Percentiles rank a stretch among this genome's conserved stretches.
These are phyloP conservation scores for Mastomys coucha DNA, from an alignment of 2,113 vertebrate genomes.

Conservation along the genomic window DNA sequence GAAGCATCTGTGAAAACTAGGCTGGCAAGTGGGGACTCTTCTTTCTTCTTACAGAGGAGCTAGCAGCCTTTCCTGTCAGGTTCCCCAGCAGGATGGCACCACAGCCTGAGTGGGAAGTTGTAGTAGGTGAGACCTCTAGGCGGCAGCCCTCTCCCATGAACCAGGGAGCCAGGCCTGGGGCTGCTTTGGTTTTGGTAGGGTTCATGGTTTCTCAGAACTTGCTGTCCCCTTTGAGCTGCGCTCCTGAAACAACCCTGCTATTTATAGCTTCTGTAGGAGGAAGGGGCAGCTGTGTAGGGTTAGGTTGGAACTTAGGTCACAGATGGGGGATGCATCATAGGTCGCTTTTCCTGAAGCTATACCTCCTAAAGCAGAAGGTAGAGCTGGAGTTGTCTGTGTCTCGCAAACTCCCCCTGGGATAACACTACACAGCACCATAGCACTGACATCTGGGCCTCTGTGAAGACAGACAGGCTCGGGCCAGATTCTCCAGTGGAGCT, in stretches of 20 bases:
- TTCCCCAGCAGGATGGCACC: background rate
- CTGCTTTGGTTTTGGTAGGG: background rate
- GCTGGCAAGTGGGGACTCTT: background rate
- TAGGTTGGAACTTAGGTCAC: background rate
- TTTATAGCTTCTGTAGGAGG: background rate
- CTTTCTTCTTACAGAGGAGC: background rate
- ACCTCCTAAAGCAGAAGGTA: background rate
- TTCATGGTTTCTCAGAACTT: background rate
- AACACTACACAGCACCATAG: fast-evolving
- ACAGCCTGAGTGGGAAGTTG: background rate
- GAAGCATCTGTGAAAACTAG: background rate
- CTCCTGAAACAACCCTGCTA: background rate
- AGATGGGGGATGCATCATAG: background rate
- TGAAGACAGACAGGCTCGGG: background rate
- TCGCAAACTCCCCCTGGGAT: background rate
- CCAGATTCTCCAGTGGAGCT: background rate
- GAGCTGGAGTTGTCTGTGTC: background rate
- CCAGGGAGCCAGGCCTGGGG: background rate
- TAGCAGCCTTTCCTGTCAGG: background rate
- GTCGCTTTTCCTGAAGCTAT: background rate
- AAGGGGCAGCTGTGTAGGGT: background rate
- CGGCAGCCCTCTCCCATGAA: background rate
- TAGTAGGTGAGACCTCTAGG: background rate
- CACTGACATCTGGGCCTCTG: background rate
- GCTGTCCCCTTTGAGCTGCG: background rate